A percentile compares a stretch with the other conserved stretches of the same genome.
Conservation (phyloP, 2,113 vertebrate genomes). For the Theristicus caerulescens region DNA sequence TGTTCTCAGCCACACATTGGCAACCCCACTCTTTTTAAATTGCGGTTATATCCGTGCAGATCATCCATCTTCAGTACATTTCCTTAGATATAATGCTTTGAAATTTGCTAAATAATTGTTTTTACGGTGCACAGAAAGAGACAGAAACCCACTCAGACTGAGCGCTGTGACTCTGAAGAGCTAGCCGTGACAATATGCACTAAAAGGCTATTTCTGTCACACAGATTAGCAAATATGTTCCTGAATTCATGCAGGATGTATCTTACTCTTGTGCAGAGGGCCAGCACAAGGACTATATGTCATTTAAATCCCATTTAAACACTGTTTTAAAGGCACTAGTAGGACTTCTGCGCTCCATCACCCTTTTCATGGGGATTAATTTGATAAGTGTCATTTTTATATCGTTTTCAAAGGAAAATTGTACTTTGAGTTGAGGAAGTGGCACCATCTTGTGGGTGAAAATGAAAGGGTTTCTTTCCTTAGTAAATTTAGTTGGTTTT, state of each 20-base stretch:
- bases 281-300: neutral
- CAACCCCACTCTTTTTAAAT: neutral
- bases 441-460: slow-evolving; percentile 65
- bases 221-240: neutral
- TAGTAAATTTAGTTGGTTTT: neutral
- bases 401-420: neutral
- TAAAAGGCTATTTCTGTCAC: neutral
- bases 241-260: neutral
- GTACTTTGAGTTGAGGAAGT: neutral
- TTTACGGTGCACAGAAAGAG: neutral
- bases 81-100: neutral
- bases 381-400: neutral
- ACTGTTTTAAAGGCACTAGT: neutral
- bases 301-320: neutral
- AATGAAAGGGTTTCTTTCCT: neutral
- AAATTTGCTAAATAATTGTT: neutral
- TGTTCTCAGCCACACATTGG: neutral
- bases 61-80: neutral
- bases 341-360: neutral
- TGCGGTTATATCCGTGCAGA: neutral
- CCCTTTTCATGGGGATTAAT: neutral
- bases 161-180: neutral
- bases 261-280: neutral
- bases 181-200: neutral
- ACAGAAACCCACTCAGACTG: neutral